A percentile compares a stretch with the other conserved stretches of the same genome.
Conservation (phyloP, 2,888 invertebrate genomes). For the Leucophora obtusa region DNA sequence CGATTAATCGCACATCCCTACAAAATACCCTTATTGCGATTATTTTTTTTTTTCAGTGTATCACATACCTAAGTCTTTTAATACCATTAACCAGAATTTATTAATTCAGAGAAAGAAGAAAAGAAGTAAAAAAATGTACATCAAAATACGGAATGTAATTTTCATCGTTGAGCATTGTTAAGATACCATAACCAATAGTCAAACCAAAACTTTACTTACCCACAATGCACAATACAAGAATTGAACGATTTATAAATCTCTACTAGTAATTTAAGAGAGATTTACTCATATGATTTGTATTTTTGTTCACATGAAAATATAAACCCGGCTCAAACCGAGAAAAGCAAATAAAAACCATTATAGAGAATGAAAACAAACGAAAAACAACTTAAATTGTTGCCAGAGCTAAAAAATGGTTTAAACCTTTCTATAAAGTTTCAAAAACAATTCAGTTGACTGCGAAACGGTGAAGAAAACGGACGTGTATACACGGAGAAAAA, state of each 20-base stretch:
- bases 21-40: too few relatives aligned
- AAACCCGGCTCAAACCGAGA: constrained; percentile 43
- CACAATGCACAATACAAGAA: neutral
- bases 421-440: constrained; percentile 74
- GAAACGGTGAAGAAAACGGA: constrained; percentile 74
- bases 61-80: neutral
- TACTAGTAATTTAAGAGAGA: constrained; percentile 3
- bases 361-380: constrained; percentile 18
- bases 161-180: neutral
- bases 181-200: neutral
- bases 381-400: constrained; percentile 31
- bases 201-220: neutral
- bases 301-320: constrained; percentile 3
- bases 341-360: constrained; percentile 14
- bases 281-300: constrained; percentile 6
- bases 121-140: neutral
- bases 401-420: constrained; percentile 67
- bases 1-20: too few relatives aligned
- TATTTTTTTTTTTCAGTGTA: neutral
- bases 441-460: constrained; percentile 75
- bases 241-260: neutral
- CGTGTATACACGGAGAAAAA: constrained; percentile 66
- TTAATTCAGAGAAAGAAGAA: neutral
- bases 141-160: neutral
- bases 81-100: neutral